These are phyloP conservation scores for Labroides dimidiatus DNA, from an alignment of 2,797 vertebrate genomes.

Conservation along the genomic window DNA sequence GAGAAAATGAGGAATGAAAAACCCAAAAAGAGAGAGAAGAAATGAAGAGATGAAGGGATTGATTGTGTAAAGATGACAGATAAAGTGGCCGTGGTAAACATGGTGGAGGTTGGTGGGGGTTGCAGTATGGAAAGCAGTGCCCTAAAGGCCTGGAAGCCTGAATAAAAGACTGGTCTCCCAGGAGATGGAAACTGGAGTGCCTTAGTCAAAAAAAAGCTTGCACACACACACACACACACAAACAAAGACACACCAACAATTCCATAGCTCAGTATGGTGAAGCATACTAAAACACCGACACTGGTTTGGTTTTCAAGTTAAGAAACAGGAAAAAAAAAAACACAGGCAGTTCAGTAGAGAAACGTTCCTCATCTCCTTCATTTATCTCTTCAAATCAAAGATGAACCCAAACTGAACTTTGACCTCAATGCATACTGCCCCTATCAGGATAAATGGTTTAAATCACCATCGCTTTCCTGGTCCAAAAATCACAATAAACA, in stretches of 20 bases:
- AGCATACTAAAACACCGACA: slow-evolving; percentile 30
- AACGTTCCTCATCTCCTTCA: background rate
- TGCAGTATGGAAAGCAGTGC: slow-evolving; percentile 60
- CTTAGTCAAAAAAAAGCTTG: slow-evolving; percentile 35
- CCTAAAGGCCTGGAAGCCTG: slow-evolving; percentile 61
- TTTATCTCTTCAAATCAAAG: background rate
- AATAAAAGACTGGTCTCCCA: slow-evolving; percentile 74
- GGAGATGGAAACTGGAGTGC: slow-evolving; percentile 67
- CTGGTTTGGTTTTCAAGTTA: background rate
- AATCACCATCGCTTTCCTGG: too few species aligned
- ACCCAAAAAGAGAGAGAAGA: background rate
- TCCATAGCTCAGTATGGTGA: slow-evolving; percentile 23
- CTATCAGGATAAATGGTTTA: background rate
- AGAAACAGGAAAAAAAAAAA: background rate
- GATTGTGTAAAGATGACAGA: slow-evolving; percentile 39
- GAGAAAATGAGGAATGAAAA: background rate
- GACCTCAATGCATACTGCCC: background rate
- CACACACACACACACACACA: slow-evolving; percentile 19
- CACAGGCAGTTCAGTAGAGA: background rate
- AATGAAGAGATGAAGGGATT: slow-evolving; percentile 5
- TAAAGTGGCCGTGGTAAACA: slow-evolving; percentile 40
- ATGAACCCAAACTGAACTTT: background rate
- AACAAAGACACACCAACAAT: background rate
- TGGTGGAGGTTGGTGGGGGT: slow-evolving; percentile 14
- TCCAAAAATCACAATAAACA: background rate